Conservation (phyloP, 2,888 invertebrate genomes). For the Parthenolecanium corni region DNA sequence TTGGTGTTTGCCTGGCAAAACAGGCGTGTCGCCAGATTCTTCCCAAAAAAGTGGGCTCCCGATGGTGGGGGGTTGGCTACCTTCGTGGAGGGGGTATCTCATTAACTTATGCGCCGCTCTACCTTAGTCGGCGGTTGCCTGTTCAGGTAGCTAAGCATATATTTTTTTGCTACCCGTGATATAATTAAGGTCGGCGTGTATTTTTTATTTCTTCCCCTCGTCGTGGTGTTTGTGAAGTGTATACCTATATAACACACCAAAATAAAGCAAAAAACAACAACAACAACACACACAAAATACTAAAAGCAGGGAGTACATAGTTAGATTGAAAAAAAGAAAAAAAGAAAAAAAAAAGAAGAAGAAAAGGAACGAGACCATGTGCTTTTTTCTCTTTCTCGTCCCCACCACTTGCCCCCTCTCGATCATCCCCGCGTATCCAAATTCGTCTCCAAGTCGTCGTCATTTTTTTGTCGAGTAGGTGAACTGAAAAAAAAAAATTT, state of each 20-base stretch:
- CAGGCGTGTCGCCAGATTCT: constrained; percentile 3
- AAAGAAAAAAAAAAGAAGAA: too few species aligned
- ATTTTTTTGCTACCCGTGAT: not conserved
- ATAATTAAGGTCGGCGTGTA: constrained; percentile 10
- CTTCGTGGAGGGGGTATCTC: not conserved
- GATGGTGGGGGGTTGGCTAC: not conserved
- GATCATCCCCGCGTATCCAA: too few species aligned
- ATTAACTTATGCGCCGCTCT: not conserved
- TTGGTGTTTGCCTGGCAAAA: not conserved
- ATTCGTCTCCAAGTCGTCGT: not conserved
- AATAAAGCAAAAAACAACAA: too few species aligned
- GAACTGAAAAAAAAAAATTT: too few species aligned
- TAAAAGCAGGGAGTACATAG: too few species aligned
- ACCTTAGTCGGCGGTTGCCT: not conserved
- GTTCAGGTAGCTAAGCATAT: not conserved
- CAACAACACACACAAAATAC: too few species aligned
- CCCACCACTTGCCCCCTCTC: not conserved
- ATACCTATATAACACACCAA: not conserved
- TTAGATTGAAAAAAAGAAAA: too few species aligned
- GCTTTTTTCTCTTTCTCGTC: not conserved
- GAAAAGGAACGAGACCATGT: not conserved
- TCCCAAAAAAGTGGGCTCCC: not conserved
- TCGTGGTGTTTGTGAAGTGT: constrained; percentile 1
- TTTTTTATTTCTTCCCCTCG: too few species aligned
- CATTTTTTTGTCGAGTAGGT: not conserved